phyloP scores from a whole-genome alignment of 2,888 invertebrate genomes.

The Ophioninae sp. region DNA sequence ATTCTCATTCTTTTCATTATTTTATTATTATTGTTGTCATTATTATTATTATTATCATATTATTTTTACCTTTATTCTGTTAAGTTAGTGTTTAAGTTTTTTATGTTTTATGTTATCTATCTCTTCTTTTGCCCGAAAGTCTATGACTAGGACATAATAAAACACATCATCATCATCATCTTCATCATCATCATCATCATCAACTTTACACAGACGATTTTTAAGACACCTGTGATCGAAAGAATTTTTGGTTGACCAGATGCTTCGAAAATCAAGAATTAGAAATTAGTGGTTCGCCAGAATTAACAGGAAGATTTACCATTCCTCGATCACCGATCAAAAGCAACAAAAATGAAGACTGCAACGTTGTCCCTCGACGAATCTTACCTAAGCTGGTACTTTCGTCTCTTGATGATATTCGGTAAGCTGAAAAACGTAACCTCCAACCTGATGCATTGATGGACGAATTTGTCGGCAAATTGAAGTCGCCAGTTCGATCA shows the following conservation, averaged over 20 bases:
- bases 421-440: conserved; percentile 30
- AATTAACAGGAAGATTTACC: neutral
- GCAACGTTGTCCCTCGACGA: conserved; percentile 37
- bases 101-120: too few relatives aligned
- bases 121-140: too few relatives aligned
- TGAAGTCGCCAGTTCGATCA: neutral
- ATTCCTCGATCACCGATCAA: neutral
- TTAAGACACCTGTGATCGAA: neutral
- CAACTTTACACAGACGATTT: neutral
- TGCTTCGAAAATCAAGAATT: neutral
- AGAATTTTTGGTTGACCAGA: neutral
- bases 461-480: neutral
- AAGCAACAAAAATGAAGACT: neutral
- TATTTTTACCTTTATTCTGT: too few relatives aligned
- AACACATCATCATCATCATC: too few relatives aligned
- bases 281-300: neutral
- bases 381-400: conserved; percentile 51
- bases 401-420: conserved; percentile 46
- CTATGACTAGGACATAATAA: too few relatives aligned
- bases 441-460: neutral
- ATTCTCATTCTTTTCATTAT: too few relatives aligned
- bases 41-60: too few relatives aligned
- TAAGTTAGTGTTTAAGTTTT: too few relatives aligned
- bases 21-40: too few relatives aligned
- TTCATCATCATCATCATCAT: too few relatives aligned